phyloP scores from a whole-genome alignment of 2,797 vertebrate species.

The Microctenopoma steveboyesi region DNA sequence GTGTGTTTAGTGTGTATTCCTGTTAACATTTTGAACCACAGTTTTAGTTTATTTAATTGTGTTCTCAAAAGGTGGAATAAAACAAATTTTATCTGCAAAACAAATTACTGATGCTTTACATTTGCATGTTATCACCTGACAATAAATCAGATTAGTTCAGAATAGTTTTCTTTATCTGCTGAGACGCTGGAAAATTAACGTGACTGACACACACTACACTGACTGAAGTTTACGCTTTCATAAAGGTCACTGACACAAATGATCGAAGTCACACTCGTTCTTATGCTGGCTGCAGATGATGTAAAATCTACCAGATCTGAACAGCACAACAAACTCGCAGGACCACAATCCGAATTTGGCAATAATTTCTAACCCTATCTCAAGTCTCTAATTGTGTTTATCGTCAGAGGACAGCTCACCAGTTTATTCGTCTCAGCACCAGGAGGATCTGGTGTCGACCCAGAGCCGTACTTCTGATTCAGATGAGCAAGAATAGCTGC shows the following conservation, averaged over 20 bases:
- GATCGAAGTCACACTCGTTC: background rate
- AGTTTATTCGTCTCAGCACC: conserved; percentile 85
- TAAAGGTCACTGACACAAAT: background rate
- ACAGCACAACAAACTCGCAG: background rate
- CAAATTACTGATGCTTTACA: background rate
- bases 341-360: conserved; percentile 4
- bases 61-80: too few species aligned
- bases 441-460: conserved; percentile 84
- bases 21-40: background rate
- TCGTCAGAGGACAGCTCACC: conserved; percentile 73
- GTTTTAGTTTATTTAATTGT: too few species aligned
- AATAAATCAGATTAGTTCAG: background rate
- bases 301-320: background rate
- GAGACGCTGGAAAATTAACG: too few species aligned
- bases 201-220: background rate
- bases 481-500: conserved; percentile 97
- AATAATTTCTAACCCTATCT: background rate
- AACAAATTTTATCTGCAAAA: background rate
- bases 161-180: background rate
- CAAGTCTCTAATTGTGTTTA: background rate
- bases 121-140: background rate
- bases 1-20: background rate
- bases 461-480: conserved; percentile 97
- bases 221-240: background rate
- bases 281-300: background rate